Conservation (phyloP, 53 echinoderm and acorn worm species). For the Glandiceps talaboti region DNA sequence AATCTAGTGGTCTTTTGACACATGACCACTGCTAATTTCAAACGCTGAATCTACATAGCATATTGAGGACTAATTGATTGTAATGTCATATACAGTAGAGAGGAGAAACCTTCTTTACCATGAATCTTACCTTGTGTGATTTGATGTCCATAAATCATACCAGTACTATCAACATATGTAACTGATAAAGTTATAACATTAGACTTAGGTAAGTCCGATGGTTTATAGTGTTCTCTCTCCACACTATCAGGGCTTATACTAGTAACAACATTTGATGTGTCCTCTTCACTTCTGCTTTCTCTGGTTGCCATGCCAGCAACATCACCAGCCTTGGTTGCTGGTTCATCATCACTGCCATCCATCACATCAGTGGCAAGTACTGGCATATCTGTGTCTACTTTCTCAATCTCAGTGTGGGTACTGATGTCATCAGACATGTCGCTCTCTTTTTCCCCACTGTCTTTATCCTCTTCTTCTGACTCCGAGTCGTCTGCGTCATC, state of each 20-base stretch:
- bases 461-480: neutral
- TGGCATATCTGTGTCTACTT: neutral
- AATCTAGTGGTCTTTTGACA: no score
- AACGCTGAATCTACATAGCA: no score
- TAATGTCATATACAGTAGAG: no score
- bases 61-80: no score
- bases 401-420: neutral
- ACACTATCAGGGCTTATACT: slow-evolving; percentile 3
- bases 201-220: slow-evolving; percentile 30
- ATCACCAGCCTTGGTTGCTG: neutral
- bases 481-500: neutral
- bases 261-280: neutral
- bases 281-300: neutral
- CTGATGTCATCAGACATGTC: neutral
- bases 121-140: slow-evolving; percentile 67
- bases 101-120: no score
- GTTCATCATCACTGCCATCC: neutral
- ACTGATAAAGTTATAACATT: slow-evolving; percentile 24
- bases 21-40: no score
- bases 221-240: slow-evolving; percentile 15
- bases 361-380: neutral
- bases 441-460: neutral
- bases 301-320: neutral
- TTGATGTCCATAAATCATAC: slow-evolving; percentile 63
- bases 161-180: slow-evolving; percentile 50